Conservation (phyloP, 2,113 vertebrate genomes). For the Budorcas taxicolor region DNA sequence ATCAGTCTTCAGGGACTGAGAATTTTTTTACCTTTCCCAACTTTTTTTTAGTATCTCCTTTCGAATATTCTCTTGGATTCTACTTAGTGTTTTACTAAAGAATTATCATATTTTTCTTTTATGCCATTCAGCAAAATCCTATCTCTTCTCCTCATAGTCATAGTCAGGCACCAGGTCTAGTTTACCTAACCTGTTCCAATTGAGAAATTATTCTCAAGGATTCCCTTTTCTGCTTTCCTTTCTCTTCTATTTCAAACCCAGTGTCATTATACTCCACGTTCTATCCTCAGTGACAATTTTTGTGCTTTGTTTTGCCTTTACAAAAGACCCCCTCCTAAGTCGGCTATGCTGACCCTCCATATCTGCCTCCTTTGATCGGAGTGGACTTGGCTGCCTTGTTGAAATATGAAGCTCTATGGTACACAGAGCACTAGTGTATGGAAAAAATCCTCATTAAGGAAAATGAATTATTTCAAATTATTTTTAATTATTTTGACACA, state of each 20-base stretch:
- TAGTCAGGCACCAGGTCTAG: neutral
- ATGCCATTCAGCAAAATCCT: neutral
- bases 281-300: neutral
- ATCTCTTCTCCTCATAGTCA: neutral
- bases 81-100: neutral
- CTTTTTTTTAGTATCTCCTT: neutral
- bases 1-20: rapidly evolving
- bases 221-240: neutral
- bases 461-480: neutral
- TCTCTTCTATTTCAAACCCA: neutral
- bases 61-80: neutral
- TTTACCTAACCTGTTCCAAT: neutral
- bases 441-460: neutral
- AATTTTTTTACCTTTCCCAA: neutral
- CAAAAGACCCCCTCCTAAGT: neutral
- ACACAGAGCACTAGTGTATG: neutral
- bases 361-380: no score
- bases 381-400: rapidly evolving
- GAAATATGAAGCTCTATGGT: neutral
- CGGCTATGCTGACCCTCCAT: rapidly evolving
- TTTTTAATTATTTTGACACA: neutral
- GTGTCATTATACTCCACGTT: rapidly evolving
- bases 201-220: neutral
- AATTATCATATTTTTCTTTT: neutral
- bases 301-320: neutral